Conservation (phyloP, 2,113 vertebrate species). For the Ammodytes dubius region DNA sequence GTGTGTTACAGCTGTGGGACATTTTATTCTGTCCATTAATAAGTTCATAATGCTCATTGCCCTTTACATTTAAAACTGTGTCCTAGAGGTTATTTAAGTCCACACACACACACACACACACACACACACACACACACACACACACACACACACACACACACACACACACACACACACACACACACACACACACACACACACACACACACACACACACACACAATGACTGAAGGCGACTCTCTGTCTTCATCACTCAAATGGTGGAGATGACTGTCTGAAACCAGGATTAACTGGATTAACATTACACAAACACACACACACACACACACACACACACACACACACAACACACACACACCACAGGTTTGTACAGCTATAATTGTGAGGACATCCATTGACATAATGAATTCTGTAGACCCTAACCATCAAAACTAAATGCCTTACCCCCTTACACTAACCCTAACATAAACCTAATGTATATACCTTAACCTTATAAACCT, state of each 20-base stretch:
- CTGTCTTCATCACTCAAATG: conserved; percentile 58
- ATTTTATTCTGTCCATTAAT: conserved; percentile 8
- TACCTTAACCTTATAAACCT: too few relatives aligned
- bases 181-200: neutral
- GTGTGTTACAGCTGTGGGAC: neutral
- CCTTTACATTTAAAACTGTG: conserved; percentile 10
- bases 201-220: too few relatives aligned
- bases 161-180: neutral
- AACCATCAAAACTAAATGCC: too few relatives aligned
- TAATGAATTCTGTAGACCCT: too few relatives aligned
- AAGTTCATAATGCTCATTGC: neutral
- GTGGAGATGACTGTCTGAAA: conserved; percentile 35
- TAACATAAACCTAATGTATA: too few relatives aligned
- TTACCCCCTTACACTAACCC: too few relatives aligned
- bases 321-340: conserved; percentile 2
- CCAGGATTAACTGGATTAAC: conserved; percentile 49
- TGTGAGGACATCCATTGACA: too few relatives aligned
- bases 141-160: neutral
- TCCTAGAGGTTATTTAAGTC: conserved; percentile 30
- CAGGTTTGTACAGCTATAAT: neutral
- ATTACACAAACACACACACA: neutral
- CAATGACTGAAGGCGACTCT: conserved; percentile 21
- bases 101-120: neutral
- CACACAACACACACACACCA: conserved; percentile 8
- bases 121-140: too few relatives aligned